Conservation (phyloP, 2,888 invertebrate species). For the Drosophila kanekoi region DNA sequence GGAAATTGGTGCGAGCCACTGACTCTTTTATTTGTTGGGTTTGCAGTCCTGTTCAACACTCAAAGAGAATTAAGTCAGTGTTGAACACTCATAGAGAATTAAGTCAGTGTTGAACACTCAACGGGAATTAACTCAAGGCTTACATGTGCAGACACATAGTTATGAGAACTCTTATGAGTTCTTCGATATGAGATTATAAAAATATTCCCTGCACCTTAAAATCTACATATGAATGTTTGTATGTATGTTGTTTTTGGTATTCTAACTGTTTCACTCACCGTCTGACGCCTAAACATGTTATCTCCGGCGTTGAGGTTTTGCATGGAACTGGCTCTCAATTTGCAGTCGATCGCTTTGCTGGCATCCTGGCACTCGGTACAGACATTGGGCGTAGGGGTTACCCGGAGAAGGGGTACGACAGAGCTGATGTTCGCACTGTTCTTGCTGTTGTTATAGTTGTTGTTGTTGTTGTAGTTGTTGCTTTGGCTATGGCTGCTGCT, state of each 20-base stretch:
- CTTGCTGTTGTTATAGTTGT: conserved; percentile 15
- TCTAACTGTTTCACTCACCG: conserved; percentile 30
- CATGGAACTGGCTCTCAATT: conserved; percentile 54
- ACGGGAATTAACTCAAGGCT: no score
- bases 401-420: neutral
- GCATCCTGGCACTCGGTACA: conserved; percentile 37
- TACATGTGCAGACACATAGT: no score
- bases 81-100: no score
- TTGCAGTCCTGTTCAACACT: no score
- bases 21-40: no score
- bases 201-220: no score
- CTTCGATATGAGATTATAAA: no score
- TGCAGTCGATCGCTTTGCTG: conserved; percentile 2
- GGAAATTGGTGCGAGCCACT: no score
- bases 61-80: no score
- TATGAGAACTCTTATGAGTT: no score
- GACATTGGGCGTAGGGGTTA: conserved; percentile 2
- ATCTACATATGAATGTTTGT: neutral
- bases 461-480: conserved; percentile 27
- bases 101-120: no score
- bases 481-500: conserved; percentile 22
- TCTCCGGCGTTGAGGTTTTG: conserved; percentile 35
- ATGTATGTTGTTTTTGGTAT: neutral
- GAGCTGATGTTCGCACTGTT: neutral
- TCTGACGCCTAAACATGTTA: conserved; percentile 5